Evolutionary conservation across 2,113 vertebrate species (phyloP).

Genomic region (Callipepla californica): DNA sequence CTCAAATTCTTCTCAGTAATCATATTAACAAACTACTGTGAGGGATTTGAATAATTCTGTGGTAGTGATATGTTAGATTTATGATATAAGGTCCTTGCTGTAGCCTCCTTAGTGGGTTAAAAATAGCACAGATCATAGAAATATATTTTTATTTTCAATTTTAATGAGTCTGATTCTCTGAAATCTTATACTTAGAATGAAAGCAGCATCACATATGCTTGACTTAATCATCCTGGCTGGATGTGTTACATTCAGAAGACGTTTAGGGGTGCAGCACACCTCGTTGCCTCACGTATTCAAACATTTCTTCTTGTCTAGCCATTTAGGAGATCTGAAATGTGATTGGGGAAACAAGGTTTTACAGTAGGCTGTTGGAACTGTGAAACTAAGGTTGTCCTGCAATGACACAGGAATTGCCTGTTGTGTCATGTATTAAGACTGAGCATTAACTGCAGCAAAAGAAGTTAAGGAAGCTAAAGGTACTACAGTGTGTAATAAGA

Average conservation of each 20-base stretch:
- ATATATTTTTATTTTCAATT: neutral
- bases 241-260: neutral
- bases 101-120: neutral
- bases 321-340: neutral
- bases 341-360: neutral
- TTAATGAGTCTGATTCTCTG: neutral
- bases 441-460: neutral
- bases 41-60: neutral
- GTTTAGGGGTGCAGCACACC: fast-evolving
- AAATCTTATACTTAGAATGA: neutral
- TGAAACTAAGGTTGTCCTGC: neutral
- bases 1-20: neutral
- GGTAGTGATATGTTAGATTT: neutral
- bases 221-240: neutral
- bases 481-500: neutral
- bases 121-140: neutral
- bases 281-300: neutral
- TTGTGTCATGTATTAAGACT: fast-evolving
- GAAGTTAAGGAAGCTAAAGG: neutral
- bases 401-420: neutral
- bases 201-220: neutral
- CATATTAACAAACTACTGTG: neutral
- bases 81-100: neutral
- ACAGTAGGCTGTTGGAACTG: neutral
- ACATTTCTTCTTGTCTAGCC: neutral